Base-by-base conservation (phyloP, 2,113 vertebrate genomes). In the Dromas ardeola region DNA sequence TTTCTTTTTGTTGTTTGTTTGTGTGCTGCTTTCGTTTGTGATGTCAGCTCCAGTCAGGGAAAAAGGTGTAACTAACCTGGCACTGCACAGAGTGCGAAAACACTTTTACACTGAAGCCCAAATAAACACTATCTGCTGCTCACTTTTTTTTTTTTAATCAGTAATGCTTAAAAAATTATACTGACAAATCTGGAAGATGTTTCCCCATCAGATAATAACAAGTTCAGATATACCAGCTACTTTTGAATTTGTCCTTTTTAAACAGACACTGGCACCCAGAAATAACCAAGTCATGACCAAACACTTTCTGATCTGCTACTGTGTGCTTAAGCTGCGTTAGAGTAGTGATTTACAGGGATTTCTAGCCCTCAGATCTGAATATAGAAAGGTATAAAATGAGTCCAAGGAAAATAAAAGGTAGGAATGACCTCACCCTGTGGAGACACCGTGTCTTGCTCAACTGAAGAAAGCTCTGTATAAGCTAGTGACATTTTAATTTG, bases 321-420 rank as follows among this genome's bases (percentile, higher is more conserved):
- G 7, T 22, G 80, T 50, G 78, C 59, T 77, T 50, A 11, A 65
- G 45, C 88, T 27, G 36, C 2, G 0, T 42, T 30, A 11, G 47
- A 53, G 82, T 3, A 29, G 34, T 59, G 88, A 76, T 85, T 72
- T 49, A 63, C 58, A 79, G 71, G 61, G 71, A 62, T 84, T 66
- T 43, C 65, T 13, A 25, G 30, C 70, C 66, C 76, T 93, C 61
- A 71, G 83, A 59, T 77, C 95, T 89, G 77, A 45, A 62, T 61
- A 79, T 18, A 52, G 76, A 23, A 70, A 69, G 82, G 56, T 47
- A 71, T 26, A 42, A 42, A 50, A 9, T 3, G 30, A 74, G 53
- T 84, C 97, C 97, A 97, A 97, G 82, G 88, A 73, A 97, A 98
- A 97, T 74, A 97, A 88, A 92, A 92, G 86, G 81, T 91, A 66